Evolutionary conservation across 2,888 invertebrate species (phyloP), one percentile per base, ranked within the genome.

Genomic region (Drosophila multiciliata): DNA sequence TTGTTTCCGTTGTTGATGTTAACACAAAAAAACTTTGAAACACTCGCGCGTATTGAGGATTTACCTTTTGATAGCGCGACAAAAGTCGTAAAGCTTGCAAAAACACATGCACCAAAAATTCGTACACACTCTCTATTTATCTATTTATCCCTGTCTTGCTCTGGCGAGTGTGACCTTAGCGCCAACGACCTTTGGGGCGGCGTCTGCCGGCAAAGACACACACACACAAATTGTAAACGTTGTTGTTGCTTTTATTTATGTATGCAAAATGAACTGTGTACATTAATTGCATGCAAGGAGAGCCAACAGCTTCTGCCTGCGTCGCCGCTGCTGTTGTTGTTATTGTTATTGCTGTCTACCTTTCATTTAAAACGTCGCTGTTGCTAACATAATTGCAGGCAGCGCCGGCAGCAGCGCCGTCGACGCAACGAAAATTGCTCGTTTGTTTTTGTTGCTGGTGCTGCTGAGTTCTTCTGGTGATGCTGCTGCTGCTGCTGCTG

Each of bases 161-260:
- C 40, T 57, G 53, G 35, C 54, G 59, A 66, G 67, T 68, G 68
- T 83, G 83, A 83, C 83, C 83, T 83, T 83, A 82, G 59, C 80
- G 77, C 72, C 77, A 82, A 81, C 80, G 83, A 83, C 83, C 83
- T 83, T 83, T 75, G 79, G 78, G 73, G 76, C 72, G 78, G 66
- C 64, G 63, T 68, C 70, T 72, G 68, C 79, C 76, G 79, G 69
- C 66, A 81, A 78, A 61, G 23, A 45, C 23, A 45, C 29, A 29
- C 29, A 29, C 20, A 69, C 57, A 67, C 73, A 75, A 70, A 61
- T 65, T 71, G 55, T 66, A 67, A 49, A 20, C 59, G 62, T 11
- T 62, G 68, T 23, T 53, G 20, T 69, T 55, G 55, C 42, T 67
- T 59, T 75, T 77, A 77, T 80, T 80, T 80, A 79, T 79, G 73